A percentile compares a stretch with the other conserved stretches of the same genome.
Conservation (phyloP, 2,113 vertebrate genomes). For the Geococcyx californianus region DNA sequence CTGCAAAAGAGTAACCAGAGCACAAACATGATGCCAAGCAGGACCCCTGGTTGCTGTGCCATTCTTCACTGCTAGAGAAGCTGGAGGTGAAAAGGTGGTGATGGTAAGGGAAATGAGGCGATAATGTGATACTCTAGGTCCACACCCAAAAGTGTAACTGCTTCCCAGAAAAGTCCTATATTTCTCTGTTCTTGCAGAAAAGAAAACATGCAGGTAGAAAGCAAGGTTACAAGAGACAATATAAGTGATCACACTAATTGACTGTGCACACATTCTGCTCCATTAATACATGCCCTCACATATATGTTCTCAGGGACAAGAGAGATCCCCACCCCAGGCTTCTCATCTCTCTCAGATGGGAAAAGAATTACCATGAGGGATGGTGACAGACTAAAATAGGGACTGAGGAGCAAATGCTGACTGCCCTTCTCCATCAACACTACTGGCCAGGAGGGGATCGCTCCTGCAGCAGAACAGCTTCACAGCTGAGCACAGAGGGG, state of each 20-base stretch:
- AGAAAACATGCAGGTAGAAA: not conserved
- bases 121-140: not conserved
- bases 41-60: not conserved
- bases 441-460: rapidly evolving
- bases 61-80: not conserved
- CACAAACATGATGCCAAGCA: not conserved
- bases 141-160: not conserved
- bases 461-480: not conserved
- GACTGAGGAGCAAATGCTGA: not conserved
- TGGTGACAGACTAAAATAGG: not conserved
- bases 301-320: not conserved
- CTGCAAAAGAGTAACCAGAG: not conserved
- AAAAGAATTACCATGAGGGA: not conserved
- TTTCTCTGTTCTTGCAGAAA: not conserved
- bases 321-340: not conserved
- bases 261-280: rapidly evolving
- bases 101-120: not conserved
- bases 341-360: not conserved
- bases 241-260: not conserved
- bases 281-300: rapidly evolving
- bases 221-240: not conserved
- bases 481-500: not conserved
- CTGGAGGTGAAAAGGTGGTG: not conserved
- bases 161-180: not conserved
- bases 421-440: not conserved